Evolutionary conservation across 2,888 invertebrate species (phyloP), one percentile per base, ranked within the genome.

Genomic region (Trichogramma evanescens): DNA sequence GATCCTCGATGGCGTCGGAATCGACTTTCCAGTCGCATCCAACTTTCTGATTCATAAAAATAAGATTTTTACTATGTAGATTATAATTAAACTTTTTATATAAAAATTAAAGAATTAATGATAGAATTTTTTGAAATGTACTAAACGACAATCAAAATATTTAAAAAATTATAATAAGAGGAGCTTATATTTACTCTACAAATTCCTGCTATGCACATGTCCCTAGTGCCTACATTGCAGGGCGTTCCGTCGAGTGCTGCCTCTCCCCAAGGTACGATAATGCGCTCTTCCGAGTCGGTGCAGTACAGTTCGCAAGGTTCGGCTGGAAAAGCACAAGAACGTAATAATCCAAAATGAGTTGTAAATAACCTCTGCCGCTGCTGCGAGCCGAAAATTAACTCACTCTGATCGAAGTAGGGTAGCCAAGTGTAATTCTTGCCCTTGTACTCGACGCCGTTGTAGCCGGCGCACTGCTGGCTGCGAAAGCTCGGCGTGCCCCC

Each of bases 331-430:
- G 9, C 7, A 6, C 42, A 26, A 26, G 26, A 26, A 26, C 26
- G 26, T 26, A 26, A 26, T 26, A 26, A 26, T 26, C 26, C 26
- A 26, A 26, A 26, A 26, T 26, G 26, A 26, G 26, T 26, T 26
- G 26, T 26, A 26, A 26, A 26, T 26, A 26, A 26, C 13, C 13
- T n/a, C 13, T 13, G 13, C 26, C 0, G 26, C 26, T 26, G 26
- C 26, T 26, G 26, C 26, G 26, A 26, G 26, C 26, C 41, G 13
- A 26, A 45, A 45, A 9, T 8, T 5, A 53, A 65, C 76, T 77
- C 74, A 88, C 88, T 85, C 81, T 86, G 86, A 72, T 88, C 87
- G 68, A 87, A 87, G 75, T 87, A 88, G 1, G 89, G 88, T 67
- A 85, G 78, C 89, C 89, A 90, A 39, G 83, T 81, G 70, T 88